Base-by-base conservation (phyloP, 2,888 invertebrate genomes). In the Druceiella hillmani region DNA sequence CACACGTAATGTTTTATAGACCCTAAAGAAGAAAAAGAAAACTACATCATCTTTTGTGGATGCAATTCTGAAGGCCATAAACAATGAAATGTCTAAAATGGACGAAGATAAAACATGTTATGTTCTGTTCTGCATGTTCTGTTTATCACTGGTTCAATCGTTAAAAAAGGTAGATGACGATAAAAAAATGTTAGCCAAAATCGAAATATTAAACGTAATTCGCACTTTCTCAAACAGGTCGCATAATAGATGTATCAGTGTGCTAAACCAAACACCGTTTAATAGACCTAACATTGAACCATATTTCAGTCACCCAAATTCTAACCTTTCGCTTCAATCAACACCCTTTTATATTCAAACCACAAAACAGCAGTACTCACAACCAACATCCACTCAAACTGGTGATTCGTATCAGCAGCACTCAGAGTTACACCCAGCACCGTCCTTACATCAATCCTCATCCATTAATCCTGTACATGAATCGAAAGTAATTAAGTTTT, bases 311-410 rank as follows among this genome's bases (percentile, higher is more conserved):
- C 33, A 33, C 38, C 7, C 33, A 38, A 38, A 33, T 38, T 38
- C 26, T 28, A 33, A 32, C 17, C 17, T 27, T 29, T 36, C 36
- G 36, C 20, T 17, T 38, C 28, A 38, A 38, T 28, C 38, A 27
- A 27, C 38, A 28, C 33, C 33, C 33, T 32, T 38, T 4, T 32
- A 33, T 33, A 38, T 11, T 38, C 38, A 26, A 17, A 38, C 22
- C 38, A 33, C 38, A 33, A 33, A 39, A 34, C 34, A 33, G 39
- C 34, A 39, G 39, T 26, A 39, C 15, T 39, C 34, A 34, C 33
- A 32, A 20, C 38, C 16, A 36, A 36, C 31, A 36, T 24, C 22
- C 36, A 36, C 36, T 24, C 36, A 36, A 36, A 25, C 31, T 17
- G n/a, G 11, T 32, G 15, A 37, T 37, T 25, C 25, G 37, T 37